A percentile compares a stretch with the other conserved stretches of the same genome.
Evolutionary conservation across 2,797 vertebrate genomes (phyloP).

Genomic region (Melanotaenia boesemani): DNA sequence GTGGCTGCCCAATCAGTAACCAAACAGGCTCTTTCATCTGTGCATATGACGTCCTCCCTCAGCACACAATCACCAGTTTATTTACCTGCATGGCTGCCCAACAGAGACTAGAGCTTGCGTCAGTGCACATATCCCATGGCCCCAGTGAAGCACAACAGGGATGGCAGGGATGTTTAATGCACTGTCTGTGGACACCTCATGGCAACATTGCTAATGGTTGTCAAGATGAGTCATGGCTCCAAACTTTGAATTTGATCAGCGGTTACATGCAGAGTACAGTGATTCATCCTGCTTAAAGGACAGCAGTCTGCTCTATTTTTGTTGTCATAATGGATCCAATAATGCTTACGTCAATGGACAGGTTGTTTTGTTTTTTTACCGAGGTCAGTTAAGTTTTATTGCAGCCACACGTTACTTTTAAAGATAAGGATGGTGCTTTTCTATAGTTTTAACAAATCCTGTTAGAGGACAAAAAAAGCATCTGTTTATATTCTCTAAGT

Average conservation of each 20-base stretch:
- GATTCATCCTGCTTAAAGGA: constrained; percentile 1
- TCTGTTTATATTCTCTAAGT: background rate
- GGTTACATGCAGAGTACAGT: constrained; percentile 3
- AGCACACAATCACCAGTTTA: constrained; percentile 65
- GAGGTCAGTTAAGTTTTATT: background rate
- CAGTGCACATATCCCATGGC: constrained; percentile 65
- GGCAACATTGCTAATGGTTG: constrained; percentile 58
- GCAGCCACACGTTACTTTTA: background rate
- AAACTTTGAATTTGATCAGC: constrained; percentile 35
- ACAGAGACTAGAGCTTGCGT: constrained; percentile 71
- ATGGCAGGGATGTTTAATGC: constrained; percentile 45
- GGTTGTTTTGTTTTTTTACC: background rate
- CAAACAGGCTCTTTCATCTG: constrained; percentile 39
- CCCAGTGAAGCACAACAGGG: constrained; percentile 48
- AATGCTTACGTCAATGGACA: background rate
- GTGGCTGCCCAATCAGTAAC: constrained; percentile 23
- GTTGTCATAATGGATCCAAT: background rate
- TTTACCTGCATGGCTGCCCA: constrained; percentile 70
- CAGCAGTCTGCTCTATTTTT: background rate
- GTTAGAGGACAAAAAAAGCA: background rate
- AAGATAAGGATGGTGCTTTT: background rate
- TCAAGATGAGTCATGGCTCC: constrained; percentile 33
- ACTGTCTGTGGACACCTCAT: constrained; percentile 49
- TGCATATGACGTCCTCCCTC: constrained; percentile 41
- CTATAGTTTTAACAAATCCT: background rate